A percentile compares a stretch with the other conserved stretches of the same genome.
These are phyloP conservation scores for Leuciscus waleckii DNA, from an alignment of 2,797 vertebrate genomes.

Conservation along the genomic window DNA sequence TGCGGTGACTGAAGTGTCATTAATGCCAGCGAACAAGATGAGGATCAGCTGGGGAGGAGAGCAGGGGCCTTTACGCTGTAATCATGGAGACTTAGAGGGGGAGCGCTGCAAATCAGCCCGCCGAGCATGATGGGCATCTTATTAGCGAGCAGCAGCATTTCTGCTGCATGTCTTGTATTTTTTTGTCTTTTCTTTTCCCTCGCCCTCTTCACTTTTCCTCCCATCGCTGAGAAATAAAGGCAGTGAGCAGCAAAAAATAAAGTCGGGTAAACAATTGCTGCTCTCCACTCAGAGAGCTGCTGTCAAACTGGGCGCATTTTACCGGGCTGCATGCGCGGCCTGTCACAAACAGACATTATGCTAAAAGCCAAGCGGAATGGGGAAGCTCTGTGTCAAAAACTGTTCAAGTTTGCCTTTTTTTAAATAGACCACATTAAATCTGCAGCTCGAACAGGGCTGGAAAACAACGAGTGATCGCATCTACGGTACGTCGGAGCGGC, in stretches of 20 bases:
- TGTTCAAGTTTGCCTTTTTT: constrained; percentile 69
- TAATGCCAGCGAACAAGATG: constrained; percentile 98
- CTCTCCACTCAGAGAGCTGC: constrained; percentile 76
- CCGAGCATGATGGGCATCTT: constrained; percentile 91
- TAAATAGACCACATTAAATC: constrained; percentile 61
- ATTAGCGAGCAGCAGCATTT: constrained; percentile 91
- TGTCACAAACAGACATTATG: constrained; percentile 84
- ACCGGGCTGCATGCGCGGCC: constrained; percentile 73
- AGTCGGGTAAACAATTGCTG: constrained; percentile 86
- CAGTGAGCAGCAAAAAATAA: constrained; percentile 79
- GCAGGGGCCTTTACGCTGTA: constrained; percentile 91
- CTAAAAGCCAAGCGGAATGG: constrained; percentile 78
- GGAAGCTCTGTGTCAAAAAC: constrained; percentile 72
- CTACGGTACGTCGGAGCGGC: neutral
- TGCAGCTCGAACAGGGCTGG: constrained; percentile 68
- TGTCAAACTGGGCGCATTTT: constrained; percentile 80
- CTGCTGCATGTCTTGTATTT: constrained; percentile 79
- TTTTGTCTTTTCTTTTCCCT: constrained; percentile 46
- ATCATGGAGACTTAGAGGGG: constrained; percentile 91
- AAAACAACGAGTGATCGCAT: constrained; percentile 16
- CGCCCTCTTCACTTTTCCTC: constrained; percentile 74
- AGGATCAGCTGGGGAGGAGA: constrained; percentile 90
- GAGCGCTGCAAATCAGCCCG: constrained; percentile 84
- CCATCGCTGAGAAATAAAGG: constrained; percentile 81
- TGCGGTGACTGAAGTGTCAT: constrained; percentile 99